phyloP scores from a whole-genome alignment of 2,113 vertebrate genomes.

The Cygnus atratus region DNA sequence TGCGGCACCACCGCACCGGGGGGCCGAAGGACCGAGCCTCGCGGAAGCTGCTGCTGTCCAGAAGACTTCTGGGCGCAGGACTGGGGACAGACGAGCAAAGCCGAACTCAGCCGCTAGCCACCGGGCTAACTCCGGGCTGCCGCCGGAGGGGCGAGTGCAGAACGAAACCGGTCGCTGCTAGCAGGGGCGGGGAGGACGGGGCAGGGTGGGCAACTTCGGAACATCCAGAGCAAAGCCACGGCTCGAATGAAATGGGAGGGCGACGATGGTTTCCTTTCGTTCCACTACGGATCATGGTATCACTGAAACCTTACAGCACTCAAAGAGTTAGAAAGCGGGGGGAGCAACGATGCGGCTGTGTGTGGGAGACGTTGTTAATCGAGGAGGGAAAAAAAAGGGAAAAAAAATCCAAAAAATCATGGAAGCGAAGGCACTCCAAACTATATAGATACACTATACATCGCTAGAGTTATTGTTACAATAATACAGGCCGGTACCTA shows the following conservation, averaged over 20 bases:
- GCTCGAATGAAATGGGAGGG: neutral
- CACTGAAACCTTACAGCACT: constrained; percentile 77
- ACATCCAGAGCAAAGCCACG: constrained; percentile 53
- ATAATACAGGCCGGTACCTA: constrained; percentile 97
- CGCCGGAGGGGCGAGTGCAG: neutral
- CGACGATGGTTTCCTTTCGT: constrained; percentile 49
- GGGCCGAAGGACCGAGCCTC: neutral
- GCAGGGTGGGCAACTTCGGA: neutral
- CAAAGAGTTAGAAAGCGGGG: constrained; percentile 51
- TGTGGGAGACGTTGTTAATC: constrained; percentile 42
- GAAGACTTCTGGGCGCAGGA: neutral
- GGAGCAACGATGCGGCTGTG: constrained; percentile 46
- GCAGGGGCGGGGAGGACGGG: neutral
- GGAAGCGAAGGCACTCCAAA: constrained; percentile 99
- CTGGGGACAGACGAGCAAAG: constrained; percentile 39
- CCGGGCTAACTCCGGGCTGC: neutral
- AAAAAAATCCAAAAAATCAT: constrained; percentile 81
- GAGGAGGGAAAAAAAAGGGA: constrained; percentile 30
- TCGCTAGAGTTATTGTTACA: constrained; percentile 98
- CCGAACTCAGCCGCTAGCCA: neutral
- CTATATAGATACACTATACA: constrained; percentile 99
- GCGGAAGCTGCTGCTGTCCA: constrained; percentile 21
- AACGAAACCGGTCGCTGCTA: constrained; percentile 35
- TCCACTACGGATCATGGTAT: constrained; percentile 51
- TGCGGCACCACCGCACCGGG: too few species aligned